phyloP scores from a whole-genome alignment of 2,113 vertebrate species.

The Eidolon helvum region DNA sequence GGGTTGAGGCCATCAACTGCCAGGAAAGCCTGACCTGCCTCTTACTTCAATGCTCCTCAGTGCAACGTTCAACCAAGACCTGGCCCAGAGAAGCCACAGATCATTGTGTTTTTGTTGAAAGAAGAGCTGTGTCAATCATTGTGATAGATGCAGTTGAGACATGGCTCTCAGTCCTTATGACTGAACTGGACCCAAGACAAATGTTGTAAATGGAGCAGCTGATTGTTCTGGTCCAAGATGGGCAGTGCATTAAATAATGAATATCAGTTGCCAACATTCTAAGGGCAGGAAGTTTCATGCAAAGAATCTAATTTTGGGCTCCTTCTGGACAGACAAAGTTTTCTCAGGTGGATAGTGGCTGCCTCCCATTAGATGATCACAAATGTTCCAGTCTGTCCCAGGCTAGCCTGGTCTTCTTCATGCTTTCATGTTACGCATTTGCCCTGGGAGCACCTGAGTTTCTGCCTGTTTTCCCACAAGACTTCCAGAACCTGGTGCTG shows the following conservation, averaged over 20 bases:
- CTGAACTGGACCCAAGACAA: neutral
- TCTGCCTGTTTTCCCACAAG: neutral
- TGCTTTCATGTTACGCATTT: neutral
- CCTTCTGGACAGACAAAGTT: neutral
- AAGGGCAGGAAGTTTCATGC: neutral
- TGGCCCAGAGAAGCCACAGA: neutral
- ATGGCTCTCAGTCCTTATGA: neutral
- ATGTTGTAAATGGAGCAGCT: neutral
- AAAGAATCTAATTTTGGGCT: neutral
- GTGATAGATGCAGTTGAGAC: neutral
- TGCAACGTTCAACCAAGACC: neutral
- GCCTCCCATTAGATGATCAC: neutral
- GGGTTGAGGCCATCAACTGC: neutral
- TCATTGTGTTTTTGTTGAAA: neutral
- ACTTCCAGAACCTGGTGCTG: neutral
- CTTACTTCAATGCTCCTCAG: neutral
- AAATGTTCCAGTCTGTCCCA: neutral
- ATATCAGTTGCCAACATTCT: neutral
- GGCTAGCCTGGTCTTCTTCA: neutral
- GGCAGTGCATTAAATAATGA: neutral
- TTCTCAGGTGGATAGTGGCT: neutral
- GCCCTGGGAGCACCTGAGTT: neutral
- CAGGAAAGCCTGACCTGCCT: neutral
- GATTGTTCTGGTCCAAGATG: neutral
- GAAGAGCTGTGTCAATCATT: neutral